These are phyloP conservation scores for Bellardia bayeri DNA, from an alignment of 2,888 invertebrate genomes.

Conservation along the genomic window DNA sequence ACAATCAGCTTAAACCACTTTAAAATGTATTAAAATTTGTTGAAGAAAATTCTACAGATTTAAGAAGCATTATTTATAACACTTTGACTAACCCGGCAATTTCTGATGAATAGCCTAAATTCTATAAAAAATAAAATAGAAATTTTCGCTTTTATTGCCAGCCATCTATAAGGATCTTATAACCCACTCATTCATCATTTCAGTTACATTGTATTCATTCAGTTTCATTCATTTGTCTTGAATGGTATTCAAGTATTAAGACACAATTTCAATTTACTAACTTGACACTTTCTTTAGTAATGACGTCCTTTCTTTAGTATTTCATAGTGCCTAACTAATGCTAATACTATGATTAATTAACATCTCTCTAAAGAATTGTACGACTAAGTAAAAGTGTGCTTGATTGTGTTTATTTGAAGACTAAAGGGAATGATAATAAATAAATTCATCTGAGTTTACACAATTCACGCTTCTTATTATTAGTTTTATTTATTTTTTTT, in stretches of 20 bases:
- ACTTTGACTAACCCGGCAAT: too few species aligned
- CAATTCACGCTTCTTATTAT: constrained; percentile 4
- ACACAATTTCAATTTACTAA: constrained; percentile 47
- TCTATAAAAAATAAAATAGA: background rate
- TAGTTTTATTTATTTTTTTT: background rate
- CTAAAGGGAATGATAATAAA: constrained; percentile 1
- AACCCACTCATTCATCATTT: background rate
- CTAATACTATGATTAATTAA: constrained; percentile 63
- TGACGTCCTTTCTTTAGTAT: background rate
- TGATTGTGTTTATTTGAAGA: background rate
- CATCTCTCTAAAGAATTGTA: constrained; percentile 31
- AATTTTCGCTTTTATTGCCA: background rate
- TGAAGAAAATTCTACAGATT: too few species aligned
- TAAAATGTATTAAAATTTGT: too few species aligned
- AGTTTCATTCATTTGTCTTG: background rate
- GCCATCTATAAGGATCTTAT: constrained; percentile 4
- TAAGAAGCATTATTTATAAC: too few species aligned
- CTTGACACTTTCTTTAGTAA: constrained; percentile 22
- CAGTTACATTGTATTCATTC: background rate
- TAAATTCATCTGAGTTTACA: constrained; percentile 41
- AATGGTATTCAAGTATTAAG: constrained; percentile 41
- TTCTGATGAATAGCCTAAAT: background rate
- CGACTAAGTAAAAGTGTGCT: background rate
- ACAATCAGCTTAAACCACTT: too few species aligned
- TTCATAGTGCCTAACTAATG: constrained; percentile 32